phyloP scores from a whole-genome alignment of 1,140 invertebrate genomes.

The Trichonephila clavata region DNA sequence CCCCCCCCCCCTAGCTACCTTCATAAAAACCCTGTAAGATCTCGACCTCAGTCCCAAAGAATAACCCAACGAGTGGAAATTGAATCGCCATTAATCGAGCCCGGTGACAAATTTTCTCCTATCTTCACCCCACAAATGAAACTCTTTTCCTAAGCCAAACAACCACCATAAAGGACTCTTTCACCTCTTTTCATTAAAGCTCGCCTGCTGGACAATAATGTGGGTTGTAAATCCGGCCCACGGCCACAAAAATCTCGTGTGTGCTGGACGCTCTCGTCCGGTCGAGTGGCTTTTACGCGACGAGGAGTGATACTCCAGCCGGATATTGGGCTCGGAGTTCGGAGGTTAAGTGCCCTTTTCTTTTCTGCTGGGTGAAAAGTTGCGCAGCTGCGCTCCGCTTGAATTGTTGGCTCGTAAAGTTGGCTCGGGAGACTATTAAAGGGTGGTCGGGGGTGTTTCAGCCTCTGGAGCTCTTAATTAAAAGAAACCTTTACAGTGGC shows the following conservation, averaged over 20 bases:
- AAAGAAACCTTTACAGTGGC: neutral
- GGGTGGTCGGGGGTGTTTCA: neutral
- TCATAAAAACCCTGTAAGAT: no score
- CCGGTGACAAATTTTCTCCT: conserved; percentile 48
- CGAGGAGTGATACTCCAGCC: conserved; percentile 53
- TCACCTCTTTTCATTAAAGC: conserved; percentile 58
- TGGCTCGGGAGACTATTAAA: neutral
- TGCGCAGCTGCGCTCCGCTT: neutral
- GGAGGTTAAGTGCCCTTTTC: conserved; percentile 32
- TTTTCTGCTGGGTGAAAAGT: conserved; percentile 9
- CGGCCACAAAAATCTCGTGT: conserved; percentile 37
- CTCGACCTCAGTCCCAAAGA: no score
- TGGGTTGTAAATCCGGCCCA: conserved; percentile 42
- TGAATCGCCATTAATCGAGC: neutral
- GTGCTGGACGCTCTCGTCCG: conserved; percentile 68
- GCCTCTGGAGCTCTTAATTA: neutral
- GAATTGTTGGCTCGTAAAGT: neutral
- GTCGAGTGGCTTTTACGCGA: conserved; percentile 71
- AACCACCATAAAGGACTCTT: conserved; percentile 34
- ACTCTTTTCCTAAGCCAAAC: conserved; percentile 20
- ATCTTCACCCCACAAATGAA: conserved; percentile 12
- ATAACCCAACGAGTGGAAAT: neutral
- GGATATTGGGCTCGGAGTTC: conserved; percentile 63
- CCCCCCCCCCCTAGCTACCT: no score
- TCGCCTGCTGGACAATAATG: conserved; percentile 52